Base-by-base conservation (phyloP, 2,113 vertebrate genomes). In the Leptobrachium ailaonicum region DNA sequence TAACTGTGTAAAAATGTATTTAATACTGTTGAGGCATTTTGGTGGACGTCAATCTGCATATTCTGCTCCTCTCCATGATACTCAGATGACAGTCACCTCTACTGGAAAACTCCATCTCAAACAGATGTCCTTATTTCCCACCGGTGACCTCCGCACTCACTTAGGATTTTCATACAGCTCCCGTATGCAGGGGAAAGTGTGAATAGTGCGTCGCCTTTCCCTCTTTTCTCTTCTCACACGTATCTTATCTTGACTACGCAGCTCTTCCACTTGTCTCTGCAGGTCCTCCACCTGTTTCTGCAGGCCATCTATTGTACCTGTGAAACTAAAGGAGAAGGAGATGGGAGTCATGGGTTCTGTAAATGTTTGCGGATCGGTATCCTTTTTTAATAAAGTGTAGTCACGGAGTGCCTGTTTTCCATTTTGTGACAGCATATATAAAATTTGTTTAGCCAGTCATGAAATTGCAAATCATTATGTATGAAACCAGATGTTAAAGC, bases 181-280 rank as follows among this genome's bases (percentile, higher is more conserved):
- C 85, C 96, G 96, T 50, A 98, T 92, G 87, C 97, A 99, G 83
- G 97, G 97, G 85, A 98, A 98, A 10, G 97, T 97, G 85, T 98
- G 96, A 80, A 98, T 94, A 13, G 96, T 99, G 85, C 95, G 94
- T 63, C 96, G 92, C 2, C 96, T 91, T 9, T 96, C 96, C 83
- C 94, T 94, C 87, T 95, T 97, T 86, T 99, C 97, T 64, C 97
- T 86, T 71, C 84, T 92, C 12, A 95, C 88, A 41, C 94, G 89
- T 43, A 99, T 93, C 88, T 98, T 95, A 85, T 98, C 96, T 87
- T 98, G 85, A 42, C 92, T 94, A 43, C 93, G 83, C 42, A 98
- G 91, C 77, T 97, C 96, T 82, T 98, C 96, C 85, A 98, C 94
- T 32, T 97, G 96, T 72, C 90, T 85, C 11, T 96, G 96, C 79